Evolutionary conservation across 1,140 invertebrate genomes (phyloP), one percentile per base, ranked within the genome.

Genomic region (Archivesica marissinica): DNA sequence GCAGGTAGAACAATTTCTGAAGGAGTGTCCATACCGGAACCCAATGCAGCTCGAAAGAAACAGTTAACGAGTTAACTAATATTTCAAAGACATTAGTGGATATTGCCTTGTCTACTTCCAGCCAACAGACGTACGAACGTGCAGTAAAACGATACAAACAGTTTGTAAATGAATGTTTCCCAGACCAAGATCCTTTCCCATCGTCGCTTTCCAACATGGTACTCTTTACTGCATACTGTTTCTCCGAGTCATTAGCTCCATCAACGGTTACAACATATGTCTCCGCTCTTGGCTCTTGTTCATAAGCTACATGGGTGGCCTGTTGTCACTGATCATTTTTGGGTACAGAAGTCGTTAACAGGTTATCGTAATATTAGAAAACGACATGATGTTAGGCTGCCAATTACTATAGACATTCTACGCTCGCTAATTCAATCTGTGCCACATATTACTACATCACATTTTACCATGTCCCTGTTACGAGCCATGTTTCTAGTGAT

Each of bases 391-490:
- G 7, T 17, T 9, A 44, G 41, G 17, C 17, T 44, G 17, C 41
- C 41, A 44, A 44, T 44, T 44, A 44, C 41, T 44, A 7, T 17
- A 44, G 7, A 7, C 7, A 44, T 44, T 9, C 17, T 44, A 17
- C 7, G 41, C 7, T 7, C 41, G 7, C 7, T 44, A 9, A 44
- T 44, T 44, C 7, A 44, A 9, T 7, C 41, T 9, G 7, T 44
- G 7, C 6, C 50, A 33, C 7, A 39, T 82, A 17, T 76, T 85
- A 11, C 72, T 85, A 9, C 41, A 17, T 44, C 41, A 9, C 41
- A 44, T 44, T 44, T 44, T 17, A 44, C 41, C 17, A 20, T 68
- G 64, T 59, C 86, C 81, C 52, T 61, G 11, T 33, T 86, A 76
- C 11, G 87, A 23, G n/a, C 41, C 7, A 44, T 44, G 52, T 23